Evolutionary conservation across 2,113 vertebrate genomes (phyloP).

Genomic region (Okapia johnstoni): DNA sequence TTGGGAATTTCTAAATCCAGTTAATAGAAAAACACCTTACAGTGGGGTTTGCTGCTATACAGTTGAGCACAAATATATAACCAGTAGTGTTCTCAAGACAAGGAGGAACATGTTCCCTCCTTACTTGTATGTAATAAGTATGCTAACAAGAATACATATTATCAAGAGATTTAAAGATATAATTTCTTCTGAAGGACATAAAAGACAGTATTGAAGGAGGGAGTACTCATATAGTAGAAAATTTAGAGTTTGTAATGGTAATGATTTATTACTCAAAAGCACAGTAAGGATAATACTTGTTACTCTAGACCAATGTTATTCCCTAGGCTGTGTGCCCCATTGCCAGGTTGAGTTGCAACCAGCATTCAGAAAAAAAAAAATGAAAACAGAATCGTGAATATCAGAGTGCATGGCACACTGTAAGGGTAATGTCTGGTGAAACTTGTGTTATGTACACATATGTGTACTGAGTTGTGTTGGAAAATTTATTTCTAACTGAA

Average conservation of each 20-base stretch:
- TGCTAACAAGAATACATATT: constrained; percentile 18
- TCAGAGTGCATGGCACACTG: not conserved
- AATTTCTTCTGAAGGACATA: constrained; percentile 44
- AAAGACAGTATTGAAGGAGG: not conserved
- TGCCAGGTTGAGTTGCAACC: not conserved
- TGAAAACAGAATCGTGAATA: not conserved
- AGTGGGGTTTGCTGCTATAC: not conserved
- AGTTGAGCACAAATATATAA: constrained; percentile 38
- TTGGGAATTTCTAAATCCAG: constrained; percentile 10
- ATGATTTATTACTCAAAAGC: constrained; percentile 42
- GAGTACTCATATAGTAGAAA: constrained; percentile 30
- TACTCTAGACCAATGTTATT: not conserved
- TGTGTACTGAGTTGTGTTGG: not conserved
- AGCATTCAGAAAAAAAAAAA: not conserved
- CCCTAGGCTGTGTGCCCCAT: not conserved
- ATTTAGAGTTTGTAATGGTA: constrained; percentile 15
- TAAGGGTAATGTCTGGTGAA: not conserved
- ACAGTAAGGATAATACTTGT: constrained; percentile 27
- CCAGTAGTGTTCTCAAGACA: constrained; percentile 19
- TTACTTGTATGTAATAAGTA: not conserved
- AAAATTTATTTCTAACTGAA: not conserved
- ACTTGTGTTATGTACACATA: not conserved
- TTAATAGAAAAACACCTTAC: constrained; percentile 2
- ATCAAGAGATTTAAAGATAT: constrained; percentile 37
- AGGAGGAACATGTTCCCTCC: constrained; percentile 1